Percentiles rank a stretch among this genome's conserved stretches.
These are phyloP conservation scores for Trachemys scripta DNA, from an alignment of 2,113 vertebrate species.

Conservation along the genomic window DNA sequence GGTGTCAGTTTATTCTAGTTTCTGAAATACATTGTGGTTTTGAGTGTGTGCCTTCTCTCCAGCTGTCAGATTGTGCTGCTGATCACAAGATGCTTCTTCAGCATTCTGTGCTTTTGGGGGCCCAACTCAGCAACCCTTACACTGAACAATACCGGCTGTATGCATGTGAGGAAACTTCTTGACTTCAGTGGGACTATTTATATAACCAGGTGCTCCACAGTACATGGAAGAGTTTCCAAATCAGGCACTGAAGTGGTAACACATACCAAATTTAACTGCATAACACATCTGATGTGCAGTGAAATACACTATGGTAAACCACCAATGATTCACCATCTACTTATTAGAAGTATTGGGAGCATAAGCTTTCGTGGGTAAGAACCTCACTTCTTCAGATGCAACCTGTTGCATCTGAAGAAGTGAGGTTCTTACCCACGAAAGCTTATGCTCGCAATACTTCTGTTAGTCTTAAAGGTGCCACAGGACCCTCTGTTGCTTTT, in stretches of 20 bases:
- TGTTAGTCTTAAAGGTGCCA: no score
- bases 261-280: conserved; percentile 37
- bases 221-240: not conserved
- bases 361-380: no score
- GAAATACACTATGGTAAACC: conserved; percentile 63
- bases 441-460: no score
- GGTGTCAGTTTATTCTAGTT: conserved; percentile 58
- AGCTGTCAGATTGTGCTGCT: not conserved
- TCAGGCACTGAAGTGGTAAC: not conserved
- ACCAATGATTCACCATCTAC: conserved; percentile 46
- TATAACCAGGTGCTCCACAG: not conserved
- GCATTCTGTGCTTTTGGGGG: not conserved
- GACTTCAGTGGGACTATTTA: not conserved
- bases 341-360: not conserved
- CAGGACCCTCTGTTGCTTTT: no score
- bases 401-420: no score
- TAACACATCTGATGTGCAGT: conserved; percentile 26
- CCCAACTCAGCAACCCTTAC: not conserved
- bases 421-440: no score
- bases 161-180: not conserved
- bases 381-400: no score
- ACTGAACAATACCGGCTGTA: not conserved
- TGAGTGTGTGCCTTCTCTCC: not conserved
- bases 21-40: conserved; percentile 33
- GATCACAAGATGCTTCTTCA: conserved; percentile 9